A percentile compares a stretch with the other conserved stretches of the same genome.
Evolutionary conservation across 2,113 vertebrate species (phyloP).

Genomic region (Cololabis saira): DNA sequence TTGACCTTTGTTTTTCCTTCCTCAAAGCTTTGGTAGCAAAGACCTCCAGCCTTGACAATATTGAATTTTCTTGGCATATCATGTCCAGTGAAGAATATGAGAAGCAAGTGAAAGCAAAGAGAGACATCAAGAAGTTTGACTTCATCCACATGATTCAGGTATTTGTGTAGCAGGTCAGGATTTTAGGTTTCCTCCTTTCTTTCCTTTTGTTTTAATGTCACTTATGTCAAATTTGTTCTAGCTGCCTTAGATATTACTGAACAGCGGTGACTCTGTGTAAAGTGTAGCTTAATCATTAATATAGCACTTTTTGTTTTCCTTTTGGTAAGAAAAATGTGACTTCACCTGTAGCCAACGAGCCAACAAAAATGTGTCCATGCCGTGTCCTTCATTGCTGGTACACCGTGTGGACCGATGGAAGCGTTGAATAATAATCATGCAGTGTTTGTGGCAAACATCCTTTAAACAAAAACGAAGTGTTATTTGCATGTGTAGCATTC

Average conservation of each 20-base stretch:
- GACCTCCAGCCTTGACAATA: constrained; percentile 79
- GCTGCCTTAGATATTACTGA: too few relatives aligned
- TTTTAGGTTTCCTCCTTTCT: background rate
- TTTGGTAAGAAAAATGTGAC: too few relatives aligned
- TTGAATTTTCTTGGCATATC: constrained; percentile 86
- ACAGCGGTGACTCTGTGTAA: too few relatives aligned
- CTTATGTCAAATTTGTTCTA: background rate
- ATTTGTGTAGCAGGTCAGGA: constrained; percentile 5
- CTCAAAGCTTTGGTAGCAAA: constrained; percentile 81
- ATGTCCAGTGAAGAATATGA: constrained; percentile 85
- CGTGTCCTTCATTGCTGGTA: too few relatives aligned
- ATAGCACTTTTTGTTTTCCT: too few relatives aligned
- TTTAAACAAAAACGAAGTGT: background rate
- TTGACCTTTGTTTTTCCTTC: background rate
- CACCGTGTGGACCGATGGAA: too few relatives aligned
- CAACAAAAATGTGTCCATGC: too few relatives aligned
- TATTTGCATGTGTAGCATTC: background rate
- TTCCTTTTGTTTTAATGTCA: too few relatives aligned
- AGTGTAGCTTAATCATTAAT: too few relatives aligned
- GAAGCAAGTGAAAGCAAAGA: constrained; percentile 77
- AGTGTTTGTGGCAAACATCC: background rate
- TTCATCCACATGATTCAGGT: constrained; percentile 96
- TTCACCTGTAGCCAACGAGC: too few relatives aligned
- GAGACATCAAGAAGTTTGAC: constrained; percentile 83
- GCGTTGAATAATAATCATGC: too few relatives aligned